Conservation (phyloP, 2,113 vertebrate species). For the Carlito syrichta region DNA sequence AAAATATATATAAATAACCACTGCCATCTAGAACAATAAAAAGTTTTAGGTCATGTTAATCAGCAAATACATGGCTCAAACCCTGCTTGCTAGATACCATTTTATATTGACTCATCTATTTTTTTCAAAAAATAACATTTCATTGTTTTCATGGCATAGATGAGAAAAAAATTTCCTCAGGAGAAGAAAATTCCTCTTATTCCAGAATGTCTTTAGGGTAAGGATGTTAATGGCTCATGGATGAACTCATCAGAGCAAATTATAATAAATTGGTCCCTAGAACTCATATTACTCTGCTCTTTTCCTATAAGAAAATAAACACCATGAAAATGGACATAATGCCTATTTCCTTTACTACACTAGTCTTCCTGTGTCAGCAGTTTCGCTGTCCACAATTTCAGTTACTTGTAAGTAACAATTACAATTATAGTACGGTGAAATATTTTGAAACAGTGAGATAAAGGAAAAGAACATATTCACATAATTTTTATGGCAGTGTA, state of each 20-base stretch:
- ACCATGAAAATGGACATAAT: neutral
- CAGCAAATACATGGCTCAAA: neutral
- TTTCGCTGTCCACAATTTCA: neutral
- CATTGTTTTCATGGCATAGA: neutral
- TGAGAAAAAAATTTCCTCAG: neutral
- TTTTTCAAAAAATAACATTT: neutral
- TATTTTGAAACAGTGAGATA: neutral
- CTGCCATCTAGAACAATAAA: neutral
- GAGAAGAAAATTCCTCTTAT: constrained; percentile 4
- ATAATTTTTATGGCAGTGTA: neutral
- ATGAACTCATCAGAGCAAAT: constrained; percentile 14
- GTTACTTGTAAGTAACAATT: too few species aligned
- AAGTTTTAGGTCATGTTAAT: neutral
- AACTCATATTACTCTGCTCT: neutral
- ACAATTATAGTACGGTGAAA: neutral
- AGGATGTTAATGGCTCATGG: neutral
- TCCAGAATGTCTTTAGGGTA: neutral
- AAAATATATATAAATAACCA: neutral
- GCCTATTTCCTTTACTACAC: neutral
- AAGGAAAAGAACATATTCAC: neutral
- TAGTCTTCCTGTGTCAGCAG: neutral
- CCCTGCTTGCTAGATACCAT: neutral
- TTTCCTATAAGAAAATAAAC: neutral
- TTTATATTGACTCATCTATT: neutral
- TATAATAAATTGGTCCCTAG: neutral